Evolutionary conservation across 2,888 invertebrate species (phyloP).

Genomic region (Troides aeacus): DNA sequence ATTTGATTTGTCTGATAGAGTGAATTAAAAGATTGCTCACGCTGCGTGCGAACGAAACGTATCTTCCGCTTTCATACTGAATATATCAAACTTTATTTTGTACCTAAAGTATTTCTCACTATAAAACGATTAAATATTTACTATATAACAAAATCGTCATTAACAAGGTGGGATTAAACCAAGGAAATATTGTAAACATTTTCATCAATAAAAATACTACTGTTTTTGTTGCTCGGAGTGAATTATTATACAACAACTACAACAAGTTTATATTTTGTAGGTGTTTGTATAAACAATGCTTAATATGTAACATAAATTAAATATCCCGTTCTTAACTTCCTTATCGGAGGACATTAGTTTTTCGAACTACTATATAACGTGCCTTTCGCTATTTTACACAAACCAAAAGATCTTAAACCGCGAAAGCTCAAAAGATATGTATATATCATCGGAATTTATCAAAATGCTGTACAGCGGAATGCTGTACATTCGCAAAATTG

Average conservation of each 20-base stretch:
- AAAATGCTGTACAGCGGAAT: too few relatives aligned
- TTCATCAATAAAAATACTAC: not conserved
- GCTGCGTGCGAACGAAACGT: slow-evolving; percentile 42
- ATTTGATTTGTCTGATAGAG: slow-evolving; percentile 48
- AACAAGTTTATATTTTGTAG: too few relatives aligned
- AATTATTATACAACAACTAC: not conserved
- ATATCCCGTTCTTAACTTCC: too few relatives aligned
- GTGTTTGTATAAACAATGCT: too few relatives aligned
- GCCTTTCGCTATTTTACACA: too few relatives aligned
- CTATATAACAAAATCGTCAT: not conserved
- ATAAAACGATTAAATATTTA: not conserved
- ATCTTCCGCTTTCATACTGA: slow-evolving; percentile 44
- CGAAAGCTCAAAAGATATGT: too few relatives aligned
- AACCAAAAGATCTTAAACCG: too few relatives aligned
- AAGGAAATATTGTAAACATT: not conserved
- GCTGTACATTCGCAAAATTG: too few relatives aligned
- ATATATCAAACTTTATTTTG: slow-evolving; percentile 7
- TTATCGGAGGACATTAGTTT: too few relatives aligned
- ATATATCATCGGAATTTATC: too few relatives aligned
- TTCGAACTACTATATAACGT: too few relatives aligned
- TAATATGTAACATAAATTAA: too few relatives aligned
- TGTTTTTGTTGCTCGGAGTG: not conserved
- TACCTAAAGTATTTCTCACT: not conserved
- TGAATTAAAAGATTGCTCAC: slow-evolving; percentile 61
- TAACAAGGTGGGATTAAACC: not conserved